Conservation (phyloP, 2,888 invertebrate species). For the Clostera curtula region DNA sequence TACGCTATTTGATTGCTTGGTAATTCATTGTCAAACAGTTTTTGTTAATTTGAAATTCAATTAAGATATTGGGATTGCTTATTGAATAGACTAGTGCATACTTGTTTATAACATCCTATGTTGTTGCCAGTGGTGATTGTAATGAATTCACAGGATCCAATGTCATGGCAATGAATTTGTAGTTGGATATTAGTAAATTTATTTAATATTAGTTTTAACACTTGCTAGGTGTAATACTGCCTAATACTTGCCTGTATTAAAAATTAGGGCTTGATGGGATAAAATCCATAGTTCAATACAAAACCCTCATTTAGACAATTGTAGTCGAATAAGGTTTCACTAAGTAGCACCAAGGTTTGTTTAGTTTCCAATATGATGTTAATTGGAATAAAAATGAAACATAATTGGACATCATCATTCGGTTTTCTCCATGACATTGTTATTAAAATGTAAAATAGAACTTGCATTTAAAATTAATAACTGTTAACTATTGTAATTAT, state of each 20-base stretch:
- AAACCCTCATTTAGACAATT: slow-evolving; percentile 43
- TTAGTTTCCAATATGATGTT: slow-evolving; percentile 28
- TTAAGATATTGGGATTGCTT: slow-evolving; percentile 33
- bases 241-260: slow-evolving; percentile 62
- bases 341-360: slow-evolving; percentile 28
- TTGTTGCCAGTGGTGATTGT: slow-evolving; percentile 34
- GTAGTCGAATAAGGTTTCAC: slow-evolving; percentile 39
- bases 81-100: slow-evolving; percentile 31
- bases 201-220: slow-evolving; percentile 24
- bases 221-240: slow-evolving; percentile 43
- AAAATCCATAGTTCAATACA: slow-evolving; percentile 48
- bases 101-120: slow-evolving; percentile 39
- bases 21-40: slow-evolving; percentile 21
- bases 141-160: slow-evolving; percentile 36
- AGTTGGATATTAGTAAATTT: slow-evolving; percentile 16
- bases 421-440: slow-evolving; percentile 65
- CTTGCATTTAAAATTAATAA: slow-evolving; percentile 69
- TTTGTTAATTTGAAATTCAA: slow-evolving; percentile 29
- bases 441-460: slow-evolving; percentile 40
- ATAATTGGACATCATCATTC: slow-evolving; percentile 36
- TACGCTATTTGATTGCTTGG: slow-evolving; percentile 40
- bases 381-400: slow-evolving; percentile 26
- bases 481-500: slow-evolving; percentile 69
- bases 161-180: slow-evolving; percentile 48
- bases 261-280: slow-evolving; percentile 49